A percentile compares a stretch with the other conserved stretches of the same genome.
phyloP scores from a whole-genome alignment of 2,797 vertebrate species.

The Bradypus variegatus region DNA sequence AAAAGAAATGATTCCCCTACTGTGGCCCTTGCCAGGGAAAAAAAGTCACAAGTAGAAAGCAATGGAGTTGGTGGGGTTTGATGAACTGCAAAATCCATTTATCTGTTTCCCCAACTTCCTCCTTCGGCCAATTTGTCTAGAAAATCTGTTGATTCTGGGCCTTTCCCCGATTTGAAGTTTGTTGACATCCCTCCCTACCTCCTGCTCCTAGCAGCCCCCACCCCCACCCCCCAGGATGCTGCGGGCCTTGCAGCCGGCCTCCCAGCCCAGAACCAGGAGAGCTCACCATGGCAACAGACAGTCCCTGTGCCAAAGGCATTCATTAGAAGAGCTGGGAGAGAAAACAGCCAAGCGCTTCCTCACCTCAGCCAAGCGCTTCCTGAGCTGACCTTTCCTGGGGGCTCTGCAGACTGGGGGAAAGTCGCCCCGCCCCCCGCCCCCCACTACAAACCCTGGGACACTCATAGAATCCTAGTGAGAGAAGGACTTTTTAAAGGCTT shows the following conservation, averaged over 20 bases:
- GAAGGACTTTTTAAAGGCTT: not conserved
- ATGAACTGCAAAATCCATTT: not conserved
- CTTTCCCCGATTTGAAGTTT: not conserved
- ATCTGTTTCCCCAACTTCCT: not conserved
- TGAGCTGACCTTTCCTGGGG: not conserved
- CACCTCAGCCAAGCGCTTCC: not conserved
- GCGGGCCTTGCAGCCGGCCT: not conserved
- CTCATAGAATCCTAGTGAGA: not conserved
- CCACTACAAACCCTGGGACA: not conserved
- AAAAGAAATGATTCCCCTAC: not conserved
- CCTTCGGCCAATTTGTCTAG: not conserved
- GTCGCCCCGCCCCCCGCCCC: not conserved
- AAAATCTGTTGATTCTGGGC: not conserved
- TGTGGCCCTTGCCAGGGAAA: not conserved
- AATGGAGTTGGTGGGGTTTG: not conserved
- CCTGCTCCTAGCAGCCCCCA: not conserved
- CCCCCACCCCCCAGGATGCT: not conserved
- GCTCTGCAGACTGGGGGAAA: not conserved
- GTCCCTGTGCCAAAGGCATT: not conserved
- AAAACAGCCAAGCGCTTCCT: constrained; percentile 33
- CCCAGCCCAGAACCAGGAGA: not conserved
- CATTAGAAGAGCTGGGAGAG: constrained; percentile 16
- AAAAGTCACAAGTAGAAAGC: not conserved
- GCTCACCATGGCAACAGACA: constrained; percentile 50
- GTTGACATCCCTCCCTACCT: not conserved